Conservation (phyloP, 2,113 vertebrate genomes). For the Naja naja region DNA sequence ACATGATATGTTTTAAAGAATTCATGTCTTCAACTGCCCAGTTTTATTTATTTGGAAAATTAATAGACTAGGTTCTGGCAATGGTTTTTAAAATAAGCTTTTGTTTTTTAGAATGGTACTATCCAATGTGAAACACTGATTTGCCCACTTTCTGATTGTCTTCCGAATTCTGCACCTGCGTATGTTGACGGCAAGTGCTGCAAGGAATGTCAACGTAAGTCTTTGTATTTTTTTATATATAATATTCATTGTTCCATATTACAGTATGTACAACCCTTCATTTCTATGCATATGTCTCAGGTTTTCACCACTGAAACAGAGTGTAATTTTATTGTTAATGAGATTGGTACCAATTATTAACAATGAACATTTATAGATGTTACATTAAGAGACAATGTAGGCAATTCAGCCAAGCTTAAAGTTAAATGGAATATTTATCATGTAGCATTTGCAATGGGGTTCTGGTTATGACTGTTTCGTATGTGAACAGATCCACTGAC, state of each 20-base stretch:
- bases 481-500: not conserved
- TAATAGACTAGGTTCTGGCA: not conserved
- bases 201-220: constrained; percentile 94
- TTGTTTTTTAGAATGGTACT: constrained; percentile 84
- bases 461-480: not conserved
- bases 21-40: not conserved
- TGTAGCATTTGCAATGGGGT: not conserved
- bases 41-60: not conserved
- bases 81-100: constrained; percentile 28
- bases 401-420: not conserved
- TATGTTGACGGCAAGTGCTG: constrained; percentile 93
- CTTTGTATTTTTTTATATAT: not conserved
- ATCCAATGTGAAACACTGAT: constrained; percentile 86
- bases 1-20: not conserved
- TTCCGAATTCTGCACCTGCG: constrained; percentile 75
- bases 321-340: constrained; percentile 40
- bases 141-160: constrained; percentile 84
- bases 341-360: constrained; percentile 40
- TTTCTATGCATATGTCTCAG: not conserved
- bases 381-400: not conserved
- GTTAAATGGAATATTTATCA: not conserved
- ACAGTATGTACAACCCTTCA: not conserved
- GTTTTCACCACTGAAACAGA: not conserved
- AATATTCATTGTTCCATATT: not conserved
- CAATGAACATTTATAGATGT: constrained; percentile 13